Base-by-base conservation (phyloP, 1,140 invertebrate species). In the Luehdorfia chinensis region DNA sequence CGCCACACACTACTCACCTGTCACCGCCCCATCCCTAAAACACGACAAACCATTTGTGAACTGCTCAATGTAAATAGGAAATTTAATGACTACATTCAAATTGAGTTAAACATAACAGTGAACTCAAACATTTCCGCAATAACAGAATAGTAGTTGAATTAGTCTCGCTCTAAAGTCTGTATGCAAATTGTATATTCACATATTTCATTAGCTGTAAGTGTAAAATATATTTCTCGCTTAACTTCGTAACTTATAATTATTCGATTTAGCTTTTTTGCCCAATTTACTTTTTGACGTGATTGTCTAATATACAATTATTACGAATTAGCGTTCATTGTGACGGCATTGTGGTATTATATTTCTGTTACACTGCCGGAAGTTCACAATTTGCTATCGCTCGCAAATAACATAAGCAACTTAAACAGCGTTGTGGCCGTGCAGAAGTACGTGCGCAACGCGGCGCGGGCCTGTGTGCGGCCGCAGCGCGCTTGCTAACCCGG, bases 401-500 rank as follows among this genome's bases (percentile, higher is more conserved):
- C 23, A 30, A 47, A 30, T 48, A 54, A 48, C 8, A 21, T 28
- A 25, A 47, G 32, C n/a, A n/a, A n/a, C n/a, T n/a, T n/a, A n/a
- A n/a, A n/a, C n/a, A n/a, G n/a, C n/a, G n/a, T n/a, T n/a, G n/a
- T n/a, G n/a, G n/a, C n/a, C n/a, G n/a, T n/a, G n/a, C n/a, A n/a
- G n/a, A n/a, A n/a, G n/a, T n/a, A n/a, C n/a, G n/a, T n/a, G n/a
- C n/a, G n/a, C n/a, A n/a, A n/a, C 39, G 33, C 31, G 11, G 64
- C 69, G 66, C 66, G 53, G 51, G 62, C 73, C 75, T 64, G 28
- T 56, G 62, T 67, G 55, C 75, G 65, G 75, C 59, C 63, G 45
- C 49, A 55, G 73, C 70, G 47, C 53, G 78, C 78, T 85, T 79
- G 62, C 75, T 81, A 84, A 85, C 81, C 81, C 81, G 78, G 75